Evolutionary conservation across 1,140 invertebrate species (phyloP), one percentile per base, ranked within the genome.

Genomic region (Cheumatopsyche charites): DNA sequence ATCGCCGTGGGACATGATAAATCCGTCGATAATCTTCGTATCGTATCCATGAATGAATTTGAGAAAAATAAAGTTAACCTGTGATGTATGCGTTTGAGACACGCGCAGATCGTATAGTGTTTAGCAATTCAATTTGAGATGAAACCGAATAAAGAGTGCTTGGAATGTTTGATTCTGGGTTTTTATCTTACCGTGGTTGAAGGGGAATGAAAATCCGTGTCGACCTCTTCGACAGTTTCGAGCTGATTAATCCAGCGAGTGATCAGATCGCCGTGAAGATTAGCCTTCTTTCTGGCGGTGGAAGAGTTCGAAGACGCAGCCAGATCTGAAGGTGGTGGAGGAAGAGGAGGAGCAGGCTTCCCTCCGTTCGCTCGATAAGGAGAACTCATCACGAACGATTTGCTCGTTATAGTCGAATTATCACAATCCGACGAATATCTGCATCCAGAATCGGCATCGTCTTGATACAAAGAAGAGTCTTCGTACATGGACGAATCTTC

Each of bases 201-300:
- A 0, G 74, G 71, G 2, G 74, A 73, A 15, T 72, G 74, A 65
- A 75, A 75, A 66, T 75, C 74, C 3, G 74, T 75, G 19, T 75
- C 74, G 21, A 75, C 74, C 26, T 75, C 74, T 45, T 75, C 71
- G n/a, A 75, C 74, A 1, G 74, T 75, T 26, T 75, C 74, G 45
- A 75, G 45, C 58, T 75, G 74, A 41, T 70, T 73, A 41, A 75
- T 75, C 74, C 74, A 75, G 13, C 72, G 19, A 13, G 74, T 62
- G 25, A 75, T 71, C 11, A 72, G 66, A 25, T 75, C 74, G 6
- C 66, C 26, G 47, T 73, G 72, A 21, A 67, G 67, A 36, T 61
- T 62, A n/a, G 42, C 47, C 43, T 69, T 69, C 41, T 65, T 69
- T 19, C 67, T 73, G 43, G 65, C 66, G 12, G 52, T 4, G 9